Evolutionary conservation across 2,797 vertebrate species (phyloP), one percentile per base, ranked within the genome.

Genomic region (Podarcis lilfordi): DNA sequence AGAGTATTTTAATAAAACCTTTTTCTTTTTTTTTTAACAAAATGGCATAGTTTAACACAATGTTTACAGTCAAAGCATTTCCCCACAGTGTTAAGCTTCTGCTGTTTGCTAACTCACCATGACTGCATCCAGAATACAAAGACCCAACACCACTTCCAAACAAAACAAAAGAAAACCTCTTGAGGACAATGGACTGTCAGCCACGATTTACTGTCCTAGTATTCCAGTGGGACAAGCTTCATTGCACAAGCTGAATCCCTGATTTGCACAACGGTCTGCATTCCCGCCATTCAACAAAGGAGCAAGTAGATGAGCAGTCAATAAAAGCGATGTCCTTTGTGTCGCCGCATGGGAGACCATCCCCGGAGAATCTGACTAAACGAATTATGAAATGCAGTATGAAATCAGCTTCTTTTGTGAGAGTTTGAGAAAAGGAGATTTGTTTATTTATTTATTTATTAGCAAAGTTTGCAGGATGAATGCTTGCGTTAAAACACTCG

Each of bases 201-300:
- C 96, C 94, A 81, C 96, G 96, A 97, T 98, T 97, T 96, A 96
- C 72, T 77, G 96, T 94, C 95, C 95, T 90, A 89, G 64, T 88
- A 94, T 91, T 92, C 93, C 55, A 77, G 29, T 25, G 89, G 21
- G 95, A 94, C 95, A 97, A 96, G 98, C 97, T 96, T 96, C 97
- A 95, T 5, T 97, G 97, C 97, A 85, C 97, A 97, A 95, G 94
- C 96, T 97, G 96, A 97, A 96, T 96, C 91, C 91, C n/a, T 66
- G 94, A 94, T 93, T 96, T 98, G 97, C 96, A 96, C 97, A 96
- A 92, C 86, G 95, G 89, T 96, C 95, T 85, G 93, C 96, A 93
- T 97, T 95, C 96, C 96, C 92, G 91, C 92, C 94, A 88, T 89
- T 93, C 93, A 88, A 95, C 96, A 97, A 97, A 96, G 96, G 64